Evolutionary conservation across 2,888 invertebrate species (phyloP).

Genomic region (Acanthopleura granulata): DNA sequence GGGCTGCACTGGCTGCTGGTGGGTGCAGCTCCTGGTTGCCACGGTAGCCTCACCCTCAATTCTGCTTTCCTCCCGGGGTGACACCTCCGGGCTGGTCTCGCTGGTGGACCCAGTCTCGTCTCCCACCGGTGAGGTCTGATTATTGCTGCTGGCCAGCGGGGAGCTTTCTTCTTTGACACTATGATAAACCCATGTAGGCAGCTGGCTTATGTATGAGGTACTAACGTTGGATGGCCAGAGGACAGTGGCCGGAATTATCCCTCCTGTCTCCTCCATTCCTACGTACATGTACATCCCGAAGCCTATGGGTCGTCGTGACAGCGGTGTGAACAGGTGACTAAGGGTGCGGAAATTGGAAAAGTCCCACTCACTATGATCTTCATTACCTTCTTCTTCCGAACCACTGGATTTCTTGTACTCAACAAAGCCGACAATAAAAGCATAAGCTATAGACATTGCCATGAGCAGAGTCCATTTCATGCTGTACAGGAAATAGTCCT

Average conservation of each 20-base stretch:
- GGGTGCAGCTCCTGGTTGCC: neutral
- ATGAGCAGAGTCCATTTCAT: conserved; percentile 41
- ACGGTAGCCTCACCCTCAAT: neutral
- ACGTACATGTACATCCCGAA: neutral
- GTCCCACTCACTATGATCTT: conserved; percentile 68
- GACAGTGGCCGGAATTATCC: neutral
- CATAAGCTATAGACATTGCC: conserved; percentile 57
- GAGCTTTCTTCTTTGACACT: neutral
- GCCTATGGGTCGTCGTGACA: neutral
- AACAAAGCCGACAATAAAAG: conserved; percentile 37
- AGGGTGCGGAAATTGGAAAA: conserved; percentile 59
- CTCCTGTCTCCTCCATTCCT: neutral
- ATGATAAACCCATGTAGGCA: neutral
- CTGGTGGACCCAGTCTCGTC: neutral
- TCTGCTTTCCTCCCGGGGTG: neutral
- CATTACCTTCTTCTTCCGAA: conserved; percentile 37
- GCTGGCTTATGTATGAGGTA: neutral
- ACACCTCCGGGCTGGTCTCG: neutral
- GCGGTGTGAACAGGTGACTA: conserved; percentile 43
- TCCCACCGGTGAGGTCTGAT: neutral
- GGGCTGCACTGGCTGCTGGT: neutral
- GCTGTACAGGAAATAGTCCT: conserved; percentile 55
- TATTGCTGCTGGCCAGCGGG: no score
- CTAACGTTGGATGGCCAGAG: neutral
- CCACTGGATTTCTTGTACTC: conserved; percentile 34